phyloP scores from a whole-genome alignment of 2,797 vertebrate genomes.

The Schizopygopsis malacanthus region DNA sequence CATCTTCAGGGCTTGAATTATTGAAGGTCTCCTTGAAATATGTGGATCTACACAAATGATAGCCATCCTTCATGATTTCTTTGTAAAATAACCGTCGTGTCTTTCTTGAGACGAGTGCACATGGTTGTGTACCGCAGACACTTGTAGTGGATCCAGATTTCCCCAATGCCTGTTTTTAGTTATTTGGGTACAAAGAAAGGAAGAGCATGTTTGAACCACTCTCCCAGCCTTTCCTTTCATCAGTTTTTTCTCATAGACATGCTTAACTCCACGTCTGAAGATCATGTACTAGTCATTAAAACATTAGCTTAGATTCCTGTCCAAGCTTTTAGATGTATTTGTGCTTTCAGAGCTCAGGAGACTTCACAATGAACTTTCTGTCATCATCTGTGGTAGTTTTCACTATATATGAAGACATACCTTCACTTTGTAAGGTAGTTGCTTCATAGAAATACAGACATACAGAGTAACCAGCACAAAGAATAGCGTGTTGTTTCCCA shows the following conservation, averaged over 20 bases:
- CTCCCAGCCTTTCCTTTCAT: background rate
- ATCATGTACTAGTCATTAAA: background rate
- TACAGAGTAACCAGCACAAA: background rate
- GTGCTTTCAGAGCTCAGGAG: background rate
- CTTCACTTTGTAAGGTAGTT: background rate
- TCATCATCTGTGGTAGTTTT: background rate
- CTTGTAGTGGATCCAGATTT: conserved; percentile 24
- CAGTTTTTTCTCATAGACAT: background rate
- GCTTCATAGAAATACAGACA: background rate
- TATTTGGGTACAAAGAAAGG: background rate
- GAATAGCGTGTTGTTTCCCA: background rate
- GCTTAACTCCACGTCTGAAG: background rate
- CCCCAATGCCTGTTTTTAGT: conserved; percentile 5
- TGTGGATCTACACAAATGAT: background rate
- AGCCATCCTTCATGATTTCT: background rate
- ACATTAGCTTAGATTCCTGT: background rate
- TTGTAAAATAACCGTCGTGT: background rate
- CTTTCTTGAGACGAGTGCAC: background rate
- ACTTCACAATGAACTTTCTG: background rate
- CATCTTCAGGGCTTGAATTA: conserved; percentile 12
- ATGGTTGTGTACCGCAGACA: background rate
- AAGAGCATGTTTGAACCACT: background rate
- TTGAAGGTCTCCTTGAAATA: background rate
- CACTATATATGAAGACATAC: background rate
- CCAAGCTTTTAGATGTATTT: background rate